A percentile compares a stretch with the other conserved stretches of the same genome.
Evolutionary conservation across 2,888 invertebrate species (phyloP).

Genomic region (Pseudanteris insignis): DNA sequence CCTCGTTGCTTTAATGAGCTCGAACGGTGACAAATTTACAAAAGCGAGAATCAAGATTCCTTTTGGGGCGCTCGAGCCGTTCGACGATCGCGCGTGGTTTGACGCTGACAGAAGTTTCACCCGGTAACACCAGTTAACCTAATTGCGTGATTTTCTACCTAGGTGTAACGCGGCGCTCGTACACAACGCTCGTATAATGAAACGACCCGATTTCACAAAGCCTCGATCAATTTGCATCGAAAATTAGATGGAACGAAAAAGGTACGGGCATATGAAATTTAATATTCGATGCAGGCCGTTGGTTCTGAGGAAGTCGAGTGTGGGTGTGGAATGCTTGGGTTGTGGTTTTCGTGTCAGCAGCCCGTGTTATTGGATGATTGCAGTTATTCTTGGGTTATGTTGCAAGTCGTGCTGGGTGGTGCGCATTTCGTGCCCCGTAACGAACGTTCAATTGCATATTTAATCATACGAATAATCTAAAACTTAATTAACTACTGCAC

Average conservation of each 20-base stretch:
- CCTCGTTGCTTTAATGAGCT: conserved; percentile 6
- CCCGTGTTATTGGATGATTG: conserved; percentile 7
- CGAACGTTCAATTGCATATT: neutral
- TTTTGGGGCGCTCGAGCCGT: conserved; percentile 12
- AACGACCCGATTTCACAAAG: conserved; percentile 1
- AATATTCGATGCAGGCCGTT: conserved; percentile 8
- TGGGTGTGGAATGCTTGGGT: conserved; percentile 17
- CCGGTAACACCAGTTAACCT: conserved; percentile 22
- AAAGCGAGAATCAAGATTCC: conserved; percentile 18
- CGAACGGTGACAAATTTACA: conserved; percentile 23
- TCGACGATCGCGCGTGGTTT: conserved; percentile 7
- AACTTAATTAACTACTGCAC: neutral
- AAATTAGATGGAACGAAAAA: conserved; percentile 6
- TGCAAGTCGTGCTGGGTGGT: conserved; percentile 6
- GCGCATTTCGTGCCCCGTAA: neutral
- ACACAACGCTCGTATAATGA: too few relatives aligned
- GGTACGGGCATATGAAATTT: neutral
- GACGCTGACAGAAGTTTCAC: conserved; percentile 15
- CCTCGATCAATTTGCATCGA: neutral
- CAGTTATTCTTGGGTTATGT: conserved; percentile 7
- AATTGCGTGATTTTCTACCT: conserved; percentile 21
- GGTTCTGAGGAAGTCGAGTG: conserved; percentile 2
- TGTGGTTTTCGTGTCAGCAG: conserved; percentile 13
- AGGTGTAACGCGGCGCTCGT: too few relatives aligned
- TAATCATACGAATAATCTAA: conserved; percentile 1